Percentiles rank a stretch among this genome's conserved stretches.
Conservation (phyloP, 1,140 invertebrate genomes). For the Drosophila orosa region DNA sequence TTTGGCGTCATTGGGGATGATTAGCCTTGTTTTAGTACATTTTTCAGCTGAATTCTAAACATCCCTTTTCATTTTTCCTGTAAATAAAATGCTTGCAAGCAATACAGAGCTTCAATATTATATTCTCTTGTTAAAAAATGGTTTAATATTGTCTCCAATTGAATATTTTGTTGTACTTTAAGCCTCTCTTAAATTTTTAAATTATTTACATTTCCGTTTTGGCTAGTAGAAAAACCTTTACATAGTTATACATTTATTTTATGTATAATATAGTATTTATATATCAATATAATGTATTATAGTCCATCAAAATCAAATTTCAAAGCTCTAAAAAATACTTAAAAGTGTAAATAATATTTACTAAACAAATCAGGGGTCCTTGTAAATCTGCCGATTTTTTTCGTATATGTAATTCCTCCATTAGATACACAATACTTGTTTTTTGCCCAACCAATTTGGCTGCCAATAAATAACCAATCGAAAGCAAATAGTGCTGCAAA, state of each 20-base stretch:
- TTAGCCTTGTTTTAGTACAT: constrained; percentile 4
- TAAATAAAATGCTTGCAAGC: background rate
- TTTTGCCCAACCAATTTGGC: constrained; percentile 15
- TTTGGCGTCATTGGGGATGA: constrained; percentile 11
- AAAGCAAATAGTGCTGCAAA: constrained; percentile 58
- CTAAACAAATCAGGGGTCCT: background rate
- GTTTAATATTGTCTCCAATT: background rate
- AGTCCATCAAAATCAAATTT: fast-evolving
- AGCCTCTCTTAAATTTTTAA: background rate
- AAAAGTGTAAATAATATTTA: background rate
- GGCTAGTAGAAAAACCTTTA: background rate
- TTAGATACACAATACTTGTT: constrained; percentile 5
- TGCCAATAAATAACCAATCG: constrained; percentile 74
- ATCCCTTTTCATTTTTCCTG: background rate
- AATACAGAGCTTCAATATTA: background rate
- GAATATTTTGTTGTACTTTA: background rate
- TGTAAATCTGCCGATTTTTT: background rate
- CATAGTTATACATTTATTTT: background rate
- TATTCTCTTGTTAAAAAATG: background rate
- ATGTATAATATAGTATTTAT: background rate
- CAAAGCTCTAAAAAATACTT: background rate
- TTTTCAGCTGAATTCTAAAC: background rate
- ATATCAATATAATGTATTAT: background rate
- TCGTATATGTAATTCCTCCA: background rate
- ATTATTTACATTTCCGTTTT: background rate